Evolutionary conservation across 35 echinoderm and acorn worm genomes (phyloP), one percentile per base, ranked within the genome.

Genomic region (Apostichopus japonicus): DNA sequence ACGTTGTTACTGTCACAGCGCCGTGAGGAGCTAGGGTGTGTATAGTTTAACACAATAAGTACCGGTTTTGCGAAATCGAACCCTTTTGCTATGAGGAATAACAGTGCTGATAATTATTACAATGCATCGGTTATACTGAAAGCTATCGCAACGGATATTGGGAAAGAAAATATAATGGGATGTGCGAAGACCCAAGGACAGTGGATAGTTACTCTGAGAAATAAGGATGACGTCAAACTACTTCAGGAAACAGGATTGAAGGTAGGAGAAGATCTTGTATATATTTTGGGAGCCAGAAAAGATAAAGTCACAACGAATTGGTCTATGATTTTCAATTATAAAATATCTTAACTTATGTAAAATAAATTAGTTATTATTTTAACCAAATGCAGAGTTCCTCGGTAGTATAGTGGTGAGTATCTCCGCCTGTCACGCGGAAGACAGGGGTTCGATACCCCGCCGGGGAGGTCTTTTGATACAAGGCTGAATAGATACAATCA

Each of bases 391-490:
- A 44, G 33, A 61, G 57, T 61, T 95, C 96, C 96, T 95, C 79
- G 96, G 88, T 95, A 97, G 96, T 97, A 97, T 97, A 97, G 96
- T 97, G 92, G 91, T 95, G 25, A 97, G 94, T 97, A 97, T 95
- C 96, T 87, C 96, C 94, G 94, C 92, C 96, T 95, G 94, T 97
- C 96, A 97, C 94, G 94, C 92, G 92, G 91, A 81, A 97, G 96
- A 97, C 96, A 92, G 94, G 96, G 96, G 96, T 97, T 97, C 94
- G 81, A 97, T 97, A 95, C 94, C 96, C 94, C 94, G 94, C 92
- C 91, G 87, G 92, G 94, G 96, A 97, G 96, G 0, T 7, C 78
- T 54, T 73, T 73, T 23, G 57, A 13, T 13, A 61, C 57, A 44
- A 44, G 33, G 2, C 13, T 11, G 8, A 61, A 61, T 10, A 59